A percentile compares a stretch with the other conserved stretches of the same genome.
Conservation (phyloP, 2,113 vertebrate genomes). For the Odocoileus virginianus region DNA sequence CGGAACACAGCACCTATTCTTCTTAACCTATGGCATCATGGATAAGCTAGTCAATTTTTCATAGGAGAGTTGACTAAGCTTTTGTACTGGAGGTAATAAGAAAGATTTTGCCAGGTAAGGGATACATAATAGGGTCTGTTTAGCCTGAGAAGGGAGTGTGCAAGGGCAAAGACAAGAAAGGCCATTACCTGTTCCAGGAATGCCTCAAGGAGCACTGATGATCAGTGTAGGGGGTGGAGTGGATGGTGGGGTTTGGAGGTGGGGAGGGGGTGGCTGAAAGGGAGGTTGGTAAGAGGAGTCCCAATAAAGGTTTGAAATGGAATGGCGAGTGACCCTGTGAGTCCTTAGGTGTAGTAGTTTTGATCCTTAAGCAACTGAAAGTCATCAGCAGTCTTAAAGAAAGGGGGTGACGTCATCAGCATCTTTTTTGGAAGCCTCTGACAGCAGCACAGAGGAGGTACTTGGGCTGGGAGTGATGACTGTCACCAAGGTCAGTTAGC, state of each 20-base stretch:
- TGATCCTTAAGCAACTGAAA: slow-evolving; percentile 4
- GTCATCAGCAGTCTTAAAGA: background rate
- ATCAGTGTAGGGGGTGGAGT: too few species aligned
- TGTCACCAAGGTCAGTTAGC: background rate
- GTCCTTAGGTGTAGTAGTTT: background rate
- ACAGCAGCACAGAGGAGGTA: background rate
- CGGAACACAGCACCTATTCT: background rate
- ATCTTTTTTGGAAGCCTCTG: background rate
- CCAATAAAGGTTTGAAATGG: background rate
- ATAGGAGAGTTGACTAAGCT: background rate
- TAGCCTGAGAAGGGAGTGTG: background rate
- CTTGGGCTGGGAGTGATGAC: background rate
- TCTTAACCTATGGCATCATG: background rate
- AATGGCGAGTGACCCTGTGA: background rate
- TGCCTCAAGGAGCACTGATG: background rate
- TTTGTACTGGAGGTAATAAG: background rate
- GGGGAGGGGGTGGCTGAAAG: background rate
- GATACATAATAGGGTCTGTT: background rate
- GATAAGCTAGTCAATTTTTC: background rate
- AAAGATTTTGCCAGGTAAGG: background rate
- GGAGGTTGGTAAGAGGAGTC: background rate
- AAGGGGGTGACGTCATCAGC: background rate
- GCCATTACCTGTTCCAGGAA: background rate
- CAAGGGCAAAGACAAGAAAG: background rate
- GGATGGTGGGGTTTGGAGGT: background rate